A percentile compares a stretch with the other conserved stretches of the same genome.
These are phyloP conservation scores for Lithobates sylvaticus DNA, from an alignment of 2,797 vertebrate species.

Conservation along the genomic window DNA sequence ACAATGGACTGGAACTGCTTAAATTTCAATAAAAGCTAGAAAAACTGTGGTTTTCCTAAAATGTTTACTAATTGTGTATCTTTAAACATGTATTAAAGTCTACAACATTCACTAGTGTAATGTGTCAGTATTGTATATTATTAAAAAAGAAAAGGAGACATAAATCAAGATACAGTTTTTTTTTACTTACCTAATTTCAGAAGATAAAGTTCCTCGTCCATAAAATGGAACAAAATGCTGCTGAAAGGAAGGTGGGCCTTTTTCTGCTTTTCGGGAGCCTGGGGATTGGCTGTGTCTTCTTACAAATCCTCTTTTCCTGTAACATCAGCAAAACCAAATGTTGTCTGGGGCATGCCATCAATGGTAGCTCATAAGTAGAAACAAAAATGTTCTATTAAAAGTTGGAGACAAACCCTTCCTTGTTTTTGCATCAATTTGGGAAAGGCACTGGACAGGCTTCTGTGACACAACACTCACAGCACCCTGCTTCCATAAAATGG, in stretches of 20 bases:
- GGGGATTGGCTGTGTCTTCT: constrained; percentile 55
- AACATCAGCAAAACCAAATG: not conserved
- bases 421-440: not conserved
- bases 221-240: constrained; percentile 64
- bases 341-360: not conserved
- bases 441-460: not conserved
- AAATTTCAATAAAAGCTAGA: too few relatives aligned
- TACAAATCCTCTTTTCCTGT: constrained; percentile 58
- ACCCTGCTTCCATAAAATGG: too few relatives aligned
- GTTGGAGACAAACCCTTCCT: too few relatives aligned
- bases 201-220: constrained; percentile 63
- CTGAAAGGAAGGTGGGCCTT: constrained; percentile 8
- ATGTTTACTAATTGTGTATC: too few relatives aligned
- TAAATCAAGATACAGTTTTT: not conserved
- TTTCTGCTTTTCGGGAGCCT: constrained; percentile 48
- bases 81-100: too few relatives aligned
- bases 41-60: too few relatives aligned
- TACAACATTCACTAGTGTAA: too few relatives aligned
- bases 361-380: not conserved
- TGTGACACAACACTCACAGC: not conserved
- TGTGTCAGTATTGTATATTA: too few relatives aligned
- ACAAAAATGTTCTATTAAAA: too few relatives aligned
- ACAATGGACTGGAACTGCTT: too few relatives aligned
- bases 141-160: not conserved
- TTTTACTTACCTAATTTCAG: constrained; percentile 68